Conservation (phyloP, 2,888 invertebrate species). For the Bombylius discolor region DNA sequence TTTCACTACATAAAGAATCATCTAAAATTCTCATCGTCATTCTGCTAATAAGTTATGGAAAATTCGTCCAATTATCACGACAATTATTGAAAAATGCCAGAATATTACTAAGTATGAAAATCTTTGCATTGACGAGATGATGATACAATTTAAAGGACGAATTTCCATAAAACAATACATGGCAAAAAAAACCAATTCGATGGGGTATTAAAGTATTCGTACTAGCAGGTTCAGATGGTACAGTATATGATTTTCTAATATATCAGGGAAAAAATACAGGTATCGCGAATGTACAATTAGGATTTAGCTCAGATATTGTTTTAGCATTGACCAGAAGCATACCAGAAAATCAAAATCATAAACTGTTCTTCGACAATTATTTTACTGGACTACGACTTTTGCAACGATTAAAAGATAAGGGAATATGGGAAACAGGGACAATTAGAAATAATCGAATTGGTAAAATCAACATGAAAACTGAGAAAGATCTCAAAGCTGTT, state of each 20-base stretch:
- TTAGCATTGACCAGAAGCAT: background rate
- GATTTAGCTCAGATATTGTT: conserved; percentile 1
- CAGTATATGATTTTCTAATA: conserved; percentile 1
- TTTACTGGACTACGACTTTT: background rate
- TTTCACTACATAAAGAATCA: background rate
- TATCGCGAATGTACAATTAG: background rate
- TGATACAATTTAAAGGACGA: conserved; percentile 1
- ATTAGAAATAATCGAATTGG: too few relatives aligned
- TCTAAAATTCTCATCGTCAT: background rate
- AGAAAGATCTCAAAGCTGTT: too few relatives aligned
- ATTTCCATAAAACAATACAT: background rate
- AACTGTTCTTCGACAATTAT: background rate
- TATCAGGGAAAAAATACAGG: conserved; percentile 1
- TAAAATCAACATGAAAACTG: too few relatives aligned
- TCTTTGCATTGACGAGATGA: conserved; percentile 4
- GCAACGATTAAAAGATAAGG: background rate
- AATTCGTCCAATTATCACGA: background rate
- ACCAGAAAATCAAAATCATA: background rate
- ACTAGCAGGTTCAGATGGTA: background rate
- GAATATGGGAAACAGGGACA: too few relatives aligned
- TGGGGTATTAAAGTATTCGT: conserved; percentile 3
- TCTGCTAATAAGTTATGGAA: background rate
- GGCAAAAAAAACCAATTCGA: conserved; percentile 2
- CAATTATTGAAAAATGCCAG: background rate
- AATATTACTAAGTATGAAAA: background rate